These are phyloP conservation scores for Apamea anceps DNA, from an alignment of 2,888 invertebrate species.

Conservation along the genomic window DNA sequence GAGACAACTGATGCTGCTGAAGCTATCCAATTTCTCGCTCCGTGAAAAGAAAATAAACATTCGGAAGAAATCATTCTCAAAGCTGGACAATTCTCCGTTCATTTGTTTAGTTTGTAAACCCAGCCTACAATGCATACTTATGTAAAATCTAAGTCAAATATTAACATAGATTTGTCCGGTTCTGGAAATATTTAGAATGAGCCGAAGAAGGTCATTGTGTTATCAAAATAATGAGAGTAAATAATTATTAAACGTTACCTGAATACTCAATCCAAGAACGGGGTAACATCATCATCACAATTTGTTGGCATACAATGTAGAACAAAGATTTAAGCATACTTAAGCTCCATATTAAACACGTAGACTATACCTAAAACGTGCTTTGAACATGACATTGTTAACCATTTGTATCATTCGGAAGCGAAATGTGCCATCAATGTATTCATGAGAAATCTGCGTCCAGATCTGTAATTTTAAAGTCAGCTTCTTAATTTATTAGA, in stretches of 20 bases:
- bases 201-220: background rate
- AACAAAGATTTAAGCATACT: background rate
- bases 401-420: background rate
- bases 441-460: background rate
- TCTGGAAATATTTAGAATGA: constrained; percentile 31
- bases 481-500: background rate
- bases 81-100: constrained; percentile 30
- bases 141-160: constrained; percentile 38
- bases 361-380: background rate
- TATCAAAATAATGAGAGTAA: constrained; percentile 24
- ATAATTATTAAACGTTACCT: constrained; percentile 2
- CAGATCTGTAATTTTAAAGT: constrained; percentile 1
- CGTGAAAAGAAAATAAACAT: constrained; percentile 66
- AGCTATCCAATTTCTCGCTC: constrained; percentile 76
- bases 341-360: background rate
- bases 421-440: background rate
- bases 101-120: constrained; percentile 41
- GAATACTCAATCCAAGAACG: constrained; percentile 3
- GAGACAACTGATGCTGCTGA: constrained; percentile 76
- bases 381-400: background rate
- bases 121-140: constrained; percentile 9
- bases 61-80: constrained; percentile 39
- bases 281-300: background rate
- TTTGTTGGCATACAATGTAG: constrained; percentile 1
- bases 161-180: constrained; percentile 4